Evolutionary conservation across 2,888 invertebrate genomes (phyloP).

Genomic region (Dicroscelio sp.): DNA sequence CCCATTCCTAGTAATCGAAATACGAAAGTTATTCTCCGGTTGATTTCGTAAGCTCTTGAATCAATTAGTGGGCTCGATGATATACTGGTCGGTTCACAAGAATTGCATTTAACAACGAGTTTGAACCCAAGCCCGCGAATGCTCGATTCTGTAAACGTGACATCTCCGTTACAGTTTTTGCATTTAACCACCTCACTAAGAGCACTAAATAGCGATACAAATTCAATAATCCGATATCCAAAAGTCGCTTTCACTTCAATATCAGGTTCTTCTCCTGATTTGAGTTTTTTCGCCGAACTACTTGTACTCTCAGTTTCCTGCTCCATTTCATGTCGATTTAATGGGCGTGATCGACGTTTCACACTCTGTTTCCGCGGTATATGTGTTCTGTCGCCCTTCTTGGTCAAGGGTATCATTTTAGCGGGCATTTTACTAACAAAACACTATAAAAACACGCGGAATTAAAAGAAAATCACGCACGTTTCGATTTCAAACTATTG

Average conservation of each 20-base stretch:
- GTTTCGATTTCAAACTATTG: conserved; percentile 17
- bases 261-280: conserved; percentile 9
- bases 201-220: too few species aligned
- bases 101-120: conserved; percentile 60
- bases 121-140: conserved; percentile 19
- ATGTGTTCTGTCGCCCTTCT: conserved; percentile 17
- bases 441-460: conserved; percentile 25
- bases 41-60: conserved; percentile 82
- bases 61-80: conserved; percentile 11
- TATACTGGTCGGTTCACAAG: conserved; percentile 53
- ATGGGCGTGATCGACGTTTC: not conserved
- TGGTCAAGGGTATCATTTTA: conserved; percentile 20
- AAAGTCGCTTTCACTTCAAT: conserved; percentile 20
- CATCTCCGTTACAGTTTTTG: too few species aligned
- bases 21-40: conserved; percentile 81
- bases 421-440: conserved; percentile 28
- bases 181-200: too few species aligned
- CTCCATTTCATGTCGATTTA: conserved; percentile 47
- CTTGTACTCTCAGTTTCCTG: conserved; percentile 28
- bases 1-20: conserved; percentile 82
- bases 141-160: conserved; percentile 12
- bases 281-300: conserved; percentile 37
- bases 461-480: conserved; percentile 13
- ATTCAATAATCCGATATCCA: too few species aligned
- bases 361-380: conserved; percentile 20